Conservation (phyloP, 2,113 vertebrate genomes). For the Notothenia rossii region DNA sequence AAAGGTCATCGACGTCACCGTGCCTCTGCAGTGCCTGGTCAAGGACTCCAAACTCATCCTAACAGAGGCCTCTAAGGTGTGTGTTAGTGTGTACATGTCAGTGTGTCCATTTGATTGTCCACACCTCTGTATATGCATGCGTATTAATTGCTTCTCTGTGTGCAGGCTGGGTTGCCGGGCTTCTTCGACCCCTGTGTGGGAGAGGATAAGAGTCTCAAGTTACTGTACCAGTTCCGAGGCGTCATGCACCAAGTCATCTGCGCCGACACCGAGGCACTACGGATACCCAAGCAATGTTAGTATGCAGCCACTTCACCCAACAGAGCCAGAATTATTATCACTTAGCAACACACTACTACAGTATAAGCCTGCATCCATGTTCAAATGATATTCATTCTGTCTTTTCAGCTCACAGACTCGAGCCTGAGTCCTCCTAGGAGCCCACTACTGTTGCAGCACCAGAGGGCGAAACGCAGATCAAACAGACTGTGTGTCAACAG, state of each 20-base stretch:
- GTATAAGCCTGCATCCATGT: not conserved
- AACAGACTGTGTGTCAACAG: conserved; percentile 45
- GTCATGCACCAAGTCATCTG: conserved; percentile 95
- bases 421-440: conserved; percentile 89
- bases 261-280: conserved; percentile 90
- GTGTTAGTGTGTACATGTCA: conserved; percentile 4
- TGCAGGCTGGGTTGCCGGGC: conserved; percentile 92
- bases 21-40: conserved; percentile 96
- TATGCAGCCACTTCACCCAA: conserved; percentile 40
- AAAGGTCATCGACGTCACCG: conserved; percentile 95
- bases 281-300: conserved; percentile 99
- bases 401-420: conserved; percentile 92
- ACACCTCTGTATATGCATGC: not conserved
- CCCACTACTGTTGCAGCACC: conserved; percentile 4
- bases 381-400: conserved; percentile 27
- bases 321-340: not conserved
- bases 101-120: not conserved
- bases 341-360: conserved; percentile 6
- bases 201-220: conserved; percentile 95
- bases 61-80: conserved; percentile 95
- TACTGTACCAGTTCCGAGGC: conserved; percentile 97
- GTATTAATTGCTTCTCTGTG: conserved; percentile 16
- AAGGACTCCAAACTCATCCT: conserved; percentile 98
- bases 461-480: conserved; percentile 34
- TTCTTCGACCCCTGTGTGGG: conserved; percentile 97